Percentiles rank a stretch among this genome's conserved stretches.
Conservation (phyloP, 2,888 invertebrate genomes). For the Aricia artaxerxes region DNA sequence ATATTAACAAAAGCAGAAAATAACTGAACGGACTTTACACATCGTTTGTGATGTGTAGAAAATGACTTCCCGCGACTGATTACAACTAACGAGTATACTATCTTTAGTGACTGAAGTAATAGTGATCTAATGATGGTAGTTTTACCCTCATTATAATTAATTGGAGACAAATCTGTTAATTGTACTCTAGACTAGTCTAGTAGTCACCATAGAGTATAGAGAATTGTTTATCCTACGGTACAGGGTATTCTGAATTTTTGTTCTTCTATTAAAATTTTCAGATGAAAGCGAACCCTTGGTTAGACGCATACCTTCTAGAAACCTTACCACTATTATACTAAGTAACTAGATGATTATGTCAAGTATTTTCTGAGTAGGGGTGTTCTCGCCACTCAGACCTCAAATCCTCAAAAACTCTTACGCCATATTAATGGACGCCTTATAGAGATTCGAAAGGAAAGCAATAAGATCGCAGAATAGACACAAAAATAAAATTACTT, state of each 20-base stretch:
- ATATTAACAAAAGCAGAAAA: background rate
- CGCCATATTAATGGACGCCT: background rate
- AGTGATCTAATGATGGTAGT: background rate
- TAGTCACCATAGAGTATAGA: background rate
- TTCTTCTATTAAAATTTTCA: background rate
- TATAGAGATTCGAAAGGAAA: background rate
- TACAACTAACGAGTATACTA: constrained; percentile 6
- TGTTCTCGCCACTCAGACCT: too few relatives aligned
- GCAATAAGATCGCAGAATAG: background rate
- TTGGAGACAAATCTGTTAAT: background rate
- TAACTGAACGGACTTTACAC: background rate
- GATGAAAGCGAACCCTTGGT: background rate
- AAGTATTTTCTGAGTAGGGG: too few relatives aligned
- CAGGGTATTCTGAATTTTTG: background rate
- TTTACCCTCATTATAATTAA: constrained; percentile 1
- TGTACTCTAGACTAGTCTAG: background rate
- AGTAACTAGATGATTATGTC: too few relatives aligned
- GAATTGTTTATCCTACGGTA: background rate
- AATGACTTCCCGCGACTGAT: constrained; percentile 18
- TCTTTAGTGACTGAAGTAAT: constrained; percentile 1
- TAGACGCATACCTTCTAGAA: background rate
- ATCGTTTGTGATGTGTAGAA: constrained; percentile 15
- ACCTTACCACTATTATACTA: too few relatives aligned
- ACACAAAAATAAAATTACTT: constrained; percentile 7
- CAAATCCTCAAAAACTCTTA: background rate